phyloP scores from a whole-genome alignment of 92 coral and sea anemone genomes.

The Micromussa lordhowensis region DNA sequence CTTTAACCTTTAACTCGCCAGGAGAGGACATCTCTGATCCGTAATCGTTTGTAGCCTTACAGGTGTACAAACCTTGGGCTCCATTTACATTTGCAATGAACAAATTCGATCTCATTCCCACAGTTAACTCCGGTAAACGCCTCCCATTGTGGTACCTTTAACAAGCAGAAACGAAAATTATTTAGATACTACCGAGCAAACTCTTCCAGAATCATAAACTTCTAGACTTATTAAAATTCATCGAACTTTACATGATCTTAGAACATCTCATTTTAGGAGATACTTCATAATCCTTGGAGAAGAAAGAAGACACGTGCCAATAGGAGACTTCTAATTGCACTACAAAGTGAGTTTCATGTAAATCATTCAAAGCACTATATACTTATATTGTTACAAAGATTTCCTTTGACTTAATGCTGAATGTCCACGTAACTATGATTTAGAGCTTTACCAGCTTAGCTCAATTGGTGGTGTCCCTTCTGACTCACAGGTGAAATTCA shows the following conservation, averaged over 20 bases:
- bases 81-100: slow-evolving; percentile 3
- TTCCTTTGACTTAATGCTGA: too few species aligned
- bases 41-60: slow-evolving; percentile 22
- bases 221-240: not conserved
- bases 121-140: not conserved
- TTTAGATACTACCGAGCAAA: not conserved
- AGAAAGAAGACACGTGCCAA: too few species aligned
- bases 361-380: too few species aligned
- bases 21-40: slow-evolving; percentile 24
- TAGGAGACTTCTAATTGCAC: too few species aligned
- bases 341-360: too few species aligned
- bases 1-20: slow-evolving; percentile 10
- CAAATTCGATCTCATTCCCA: not conserved
- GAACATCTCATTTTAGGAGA: too few species aligned
- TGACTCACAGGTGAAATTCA: slow-evolving; percentile 14
- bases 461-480: slow-evolving; percentile 15
- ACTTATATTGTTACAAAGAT: too few species aligned
- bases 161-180: not conserved
- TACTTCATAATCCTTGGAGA: too few species aligned
- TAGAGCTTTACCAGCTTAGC: not conserved
- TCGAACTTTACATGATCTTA: too few species aligned
- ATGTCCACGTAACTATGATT: not conserved
- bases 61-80: slow-evolving; percentile 9
- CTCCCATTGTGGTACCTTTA: slow-evolving; percentile 13
- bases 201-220: not conserved